Percentiles rank a stretch among this genome's conserved stretches.
Conservation (phyloP, 2,888 invertebrate genomes). For the Ariolimax columbianus region DNA sequence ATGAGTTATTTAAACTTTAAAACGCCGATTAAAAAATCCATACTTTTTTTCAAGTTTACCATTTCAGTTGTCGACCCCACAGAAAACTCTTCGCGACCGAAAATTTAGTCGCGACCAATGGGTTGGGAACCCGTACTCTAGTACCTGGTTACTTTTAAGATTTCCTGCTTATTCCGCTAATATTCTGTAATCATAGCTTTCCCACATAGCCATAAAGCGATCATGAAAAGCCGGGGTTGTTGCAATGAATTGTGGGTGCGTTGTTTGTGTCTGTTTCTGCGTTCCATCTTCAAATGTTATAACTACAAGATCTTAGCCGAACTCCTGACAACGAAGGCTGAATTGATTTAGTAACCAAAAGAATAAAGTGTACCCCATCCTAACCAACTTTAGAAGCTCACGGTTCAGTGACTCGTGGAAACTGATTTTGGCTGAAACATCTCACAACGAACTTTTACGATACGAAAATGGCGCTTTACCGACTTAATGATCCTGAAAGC, state of each 20-base stretch:
- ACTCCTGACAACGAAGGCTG: neutral
- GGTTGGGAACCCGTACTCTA: too few relatives aligned
- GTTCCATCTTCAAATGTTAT: neutral
- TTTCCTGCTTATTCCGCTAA: too few relatives aligned
- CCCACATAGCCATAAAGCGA: neutral
- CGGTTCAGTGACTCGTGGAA: conserved; percentile 28
- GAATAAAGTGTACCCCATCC: neutral
- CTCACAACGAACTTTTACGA: conserved; percentile 8
- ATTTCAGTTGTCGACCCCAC: too few relatives aligned
- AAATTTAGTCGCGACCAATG: too few relatives aligned
- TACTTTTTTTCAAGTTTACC: too few relatives aligned
- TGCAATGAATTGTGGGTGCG: neutral
- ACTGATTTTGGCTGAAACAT: conserved; percentile 20
- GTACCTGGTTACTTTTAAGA: too few relatives aligned
- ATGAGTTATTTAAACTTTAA: too few relatives aligned
- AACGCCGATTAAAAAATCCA: too few relatives aligned
- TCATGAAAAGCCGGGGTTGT: neutral
- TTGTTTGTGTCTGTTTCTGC: neutral
- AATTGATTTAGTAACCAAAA: conserved; percentile 23
- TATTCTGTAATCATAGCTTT: too few relatives aligned
- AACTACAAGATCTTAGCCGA: neutral
- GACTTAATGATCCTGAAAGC: conserved; percentile 43
- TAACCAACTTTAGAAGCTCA: neutral
- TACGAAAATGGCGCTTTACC: conserved; percentile 36
- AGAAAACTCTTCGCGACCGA: too few relatives aligned